Evolutionary conservation across 2,113 vertebrate genomes (phyloP), one percentile per base, ranked within the genome.

Genomic region (Tylochromis polylepis): DNA sequence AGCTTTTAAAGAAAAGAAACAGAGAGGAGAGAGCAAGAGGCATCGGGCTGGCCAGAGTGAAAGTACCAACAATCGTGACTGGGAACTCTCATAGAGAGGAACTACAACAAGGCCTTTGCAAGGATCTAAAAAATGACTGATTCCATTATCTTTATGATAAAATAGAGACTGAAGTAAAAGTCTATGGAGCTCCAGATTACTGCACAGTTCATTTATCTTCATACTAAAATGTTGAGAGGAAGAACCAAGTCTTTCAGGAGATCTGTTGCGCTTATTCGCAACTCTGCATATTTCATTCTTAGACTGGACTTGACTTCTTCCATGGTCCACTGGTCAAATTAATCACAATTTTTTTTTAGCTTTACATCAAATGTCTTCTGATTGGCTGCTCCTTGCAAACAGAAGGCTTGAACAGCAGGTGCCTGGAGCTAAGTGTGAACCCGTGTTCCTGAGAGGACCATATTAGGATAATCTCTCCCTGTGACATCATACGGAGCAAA

Each of bases 141-240:
- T 24, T 67, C 62, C 36, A 67, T 1, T 0, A 38, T 65, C 20
- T 38, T 65, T 3, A 65, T 2, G 31, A 65, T 2, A 24, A 43
- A 70, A 70, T 8, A 43, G n/a, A 70, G 22, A 70, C 38, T 6
- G n/a, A 8, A 72, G 8, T 43, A 41, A 46, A 72, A 27, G 38
- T 72, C 20, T 27, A 27, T 3, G 0, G 65, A 72, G 38, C 38
- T 24, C 0, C 65, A 27, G 38, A 46, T 3, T 43, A 3, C 24
- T 72, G n/a, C 65, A 16, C 22, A 41, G 65, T 27, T 72, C 65
- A 27, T 27, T 16, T 10, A 16, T 43, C 65, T 0, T 36, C 5
- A 62, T 62, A 11, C 10, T 10, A 34, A 62, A 49, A 49, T 49
- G 46, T 16, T 16, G 2, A 4, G 6, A 49, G 2, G 3, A 49